Evolutionary conservation across 2,888 invertebrate genomes (phyloP), one percentile per base, ranked within the genome.

Genomic region (Agrotis ipsilon): DNA sequence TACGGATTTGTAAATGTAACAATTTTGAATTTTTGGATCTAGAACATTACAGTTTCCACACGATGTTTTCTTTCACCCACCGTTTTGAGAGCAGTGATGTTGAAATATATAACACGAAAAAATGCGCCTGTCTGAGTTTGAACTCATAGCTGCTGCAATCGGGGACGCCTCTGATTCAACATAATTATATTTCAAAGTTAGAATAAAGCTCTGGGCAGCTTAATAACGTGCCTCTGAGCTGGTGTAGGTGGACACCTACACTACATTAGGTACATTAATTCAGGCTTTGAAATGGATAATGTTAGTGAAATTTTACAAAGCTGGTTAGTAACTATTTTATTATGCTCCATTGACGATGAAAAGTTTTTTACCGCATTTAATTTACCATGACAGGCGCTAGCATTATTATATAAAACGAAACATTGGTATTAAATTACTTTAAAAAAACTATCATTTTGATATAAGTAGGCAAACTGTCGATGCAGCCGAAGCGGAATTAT

Each of bases 221-320:
- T 55, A 75, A 4, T 14, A 32, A 2, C 39, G 32, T 9, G 39
- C 9, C 9, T 32, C 7, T 39, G 39, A 2, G 9, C 39, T 11
- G 39, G 11, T 9, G 39, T 39, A 39, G 39, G 39, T 39, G 2
- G 39, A 39, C 39, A 39, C 21, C 45, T 66, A 54, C 3, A 45
- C n/a, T 32, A 55, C 32, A 19, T n/a, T 16, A 18, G 11, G 16
- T 69, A 59, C 43, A 81, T 68, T 73, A 48, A 65, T 68, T 61
- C 54, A 51, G 9, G 43, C 58, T 72, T 69, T 75, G 58, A 57
- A 71, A 67, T 43, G 54, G 18, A 73, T 68, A 71, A 62, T 68
- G 43, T 52, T 27, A 59, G 49, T 67, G 49, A 67, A 65, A 68
- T 68, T 70, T 67, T n/a, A 66, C 60, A 68, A 77, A 72, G 63